These are phyloP conservation scores for Orthosia cruda DNA, from an alignment of 2,888 invertebrate genomes.

Conservation along the genomic window DNA sequence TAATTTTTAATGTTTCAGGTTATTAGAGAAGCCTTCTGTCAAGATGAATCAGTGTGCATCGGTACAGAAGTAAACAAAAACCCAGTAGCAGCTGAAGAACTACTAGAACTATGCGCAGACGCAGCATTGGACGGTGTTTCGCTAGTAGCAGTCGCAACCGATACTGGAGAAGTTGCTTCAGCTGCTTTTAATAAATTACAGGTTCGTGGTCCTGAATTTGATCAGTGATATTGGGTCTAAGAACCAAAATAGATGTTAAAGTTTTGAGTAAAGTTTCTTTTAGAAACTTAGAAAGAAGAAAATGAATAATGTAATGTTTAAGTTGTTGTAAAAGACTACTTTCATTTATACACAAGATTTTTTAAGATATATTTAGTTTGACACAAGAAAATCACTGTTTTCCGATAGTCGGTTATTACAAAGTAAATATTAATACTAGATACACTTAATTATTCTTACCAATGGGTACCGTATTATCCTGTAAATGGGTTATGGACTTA, in stretches of 20 bases:
- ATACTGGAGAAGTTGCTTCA: slow-evolving; percentile 91
- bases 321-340: too few relatives aligned
- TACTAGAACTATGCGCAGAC: slow-evolving; percentile 92
- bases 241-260: background rate
- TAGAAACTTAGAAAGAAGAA: background rate
- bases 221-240: background rate
- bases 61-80: slow-evolving; percentile 92
- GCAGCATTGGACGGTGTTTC: slow-evolving; percentile 93
- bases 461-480: too few relatives aligned
- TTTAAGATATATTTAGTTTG: too few relatives aligned
- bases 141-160: slow-evolving; percentile 91
- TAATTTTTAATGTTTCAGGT: slow-evolving; percentile 72
- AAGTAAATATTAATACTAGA: too few relatives aligned
- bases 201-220: slow-evolving; percentile 71
- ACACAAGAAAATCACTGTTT: too few relatives aligned
- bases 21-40: slow-evolving; percentile 92
- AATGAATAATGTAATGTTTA: too few relatives aligned
- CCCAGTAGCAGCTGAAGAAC: slow-evolving; percentile 91
- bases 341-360: too few relatives aligned
- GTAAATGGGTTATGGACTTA: too few relatives aligned
- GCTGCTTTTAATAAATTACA: slow-evolving; percentile 94
- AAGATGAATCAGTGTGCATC: slow-evolving; percentile 92
- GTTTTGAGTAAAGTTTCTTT: background rate
- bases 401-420: too few relatives aligned
- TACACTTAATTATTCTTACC: too few relatives aligned